A percentile compares a stretch with the other conserved stretches of the same genome.
These are phyloP conservation scores for Prosopocoilus inquinatus DNA, from an alignment of 2,888 invertebrate genomes.

Conservation along the genomic window DNA sequence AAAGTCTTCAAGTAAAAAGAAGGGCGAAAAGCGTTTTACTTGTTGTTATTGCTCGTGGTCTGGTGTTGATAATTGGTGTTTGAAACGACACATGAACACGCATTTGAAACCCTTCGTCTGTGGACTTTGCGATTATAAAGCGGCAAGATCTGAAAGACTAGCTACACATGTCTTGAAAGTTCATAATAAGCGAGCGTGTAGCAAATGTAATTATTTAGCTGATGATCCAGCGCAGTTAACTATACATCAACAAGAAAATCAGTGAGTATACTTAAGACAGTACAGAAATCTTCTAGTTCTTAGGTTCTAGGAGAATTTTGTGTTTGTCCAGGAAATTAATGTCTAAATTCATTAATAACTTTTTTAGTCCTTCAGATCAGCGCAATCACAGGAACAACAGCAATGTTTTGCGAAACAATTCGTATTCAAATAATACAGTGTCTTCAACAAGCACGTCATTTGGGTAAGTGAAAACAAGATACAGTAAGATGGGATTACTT, in stretches of 20 bases:
- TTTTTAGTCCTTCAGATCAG: conserved; percentile 61
- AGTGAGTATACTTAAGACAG: conserved; percentile 56
- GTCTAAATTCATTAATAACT: neutral
- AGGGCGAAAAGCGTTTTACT: conserved; percentile 55
- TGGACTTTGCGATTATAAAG: conserved; percentile 89
- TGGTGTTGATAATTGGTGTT: conserved; percentile 91
- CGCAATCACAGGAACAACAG: conserved; percentile 58
- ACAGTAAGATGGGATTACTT: too few species aligned
- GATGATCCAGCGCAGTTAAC: conserved; percentile 80
- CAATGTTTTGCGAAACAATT: conserved; percentile 49
- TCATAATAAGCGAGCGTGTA: conserved; percentile 87
- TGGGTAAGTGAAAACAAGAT: conserved; percentile 20
- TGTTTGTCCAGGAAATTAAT: neutral
- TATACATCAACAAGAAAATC: conserved; percentile 73
- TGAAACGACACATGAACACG: conserved; percentile 88
- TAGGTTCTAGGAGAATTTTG: too few species aligned
- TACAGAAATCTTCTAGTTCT: neutral
- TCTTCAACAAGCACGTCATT: conserved; percentile 22
- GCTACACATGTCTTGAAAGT: conserved; percentile 89
- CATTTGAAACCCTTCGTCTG: conserved; percentile 91
- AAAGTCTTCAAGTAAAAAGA: conserved; percentile 45
- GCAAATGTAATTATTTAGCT: conserved; percentile 82
- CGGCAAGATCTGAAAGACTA: conserved; percentile 84
- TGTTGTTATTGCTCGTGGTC: conserved; percentile 92
- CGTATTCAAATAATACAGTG: conserved; percentile 20